phyloP scores from a whole-genome alignment of 2,797 vertebrate species.

The Sebastes elongatus region DNA sequence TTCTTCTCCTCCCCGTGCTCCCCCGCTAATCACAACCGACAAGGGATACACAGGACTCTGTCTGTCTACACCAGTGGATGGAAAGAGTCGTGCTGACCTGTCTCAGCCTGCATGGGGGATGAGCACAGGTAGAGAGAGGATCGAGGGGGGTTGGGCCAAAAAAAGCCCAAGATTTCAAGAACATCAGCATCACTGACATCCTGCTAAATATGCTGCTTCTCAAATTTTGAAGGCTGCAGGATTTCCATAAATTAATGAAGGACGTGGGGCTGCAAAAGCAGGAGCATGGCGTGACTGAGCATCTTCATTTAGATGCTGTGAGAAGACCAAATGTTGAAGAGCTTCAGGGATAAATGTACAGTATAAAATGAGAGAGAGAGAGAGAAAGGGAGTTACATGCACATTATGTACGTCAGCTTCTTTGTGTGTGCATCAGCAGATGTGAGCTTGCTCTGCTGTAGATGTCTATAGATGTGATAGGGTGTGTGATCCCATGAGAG shows the following conservation, averaged over 20 bases:
- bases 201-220: background rate
- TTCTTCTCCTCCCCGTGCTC: conserved; percentile 47
- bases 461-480: conserved; percentile 7
- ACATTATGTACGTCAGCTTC: conserved; percentile 9
- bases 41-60: conserved; percentile 40
- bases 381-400: background rate
- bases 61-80: conserved; percentile 25
- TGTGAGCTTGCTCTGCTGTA: conserved; percentile 9
- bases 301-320: conserved; percentile 31
- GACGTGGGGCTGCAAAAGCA: conserved; percentile 2
- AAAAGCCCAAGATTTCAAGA: background rate
- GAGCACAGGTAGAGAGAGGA: conserved; percentile 5
- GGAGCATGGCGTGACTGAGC: conserved; percentile 7
- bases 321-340: conserved; percentile 48
- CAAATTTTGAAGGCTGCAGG: background rate
- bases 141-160: background rate
- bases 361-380: background rate
- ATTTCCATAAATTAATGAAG: conserved; percentile 18
- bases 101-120: conserved; percentile 1
- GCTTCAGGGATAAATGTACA: conserved; percentile 20
- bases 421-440: conserved; percentile 34
- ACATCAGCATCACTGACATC: background rate
- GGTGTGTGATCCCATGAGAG: conserved; percentile 28
- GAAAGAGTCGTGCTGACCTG: conserved; percentile 36
- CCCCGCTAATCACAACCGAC: conserved; percentile 66